phyloP scores from a whole-genome alignment of 1,140 invertebrate genomes.

The Leucophenga varia region DNA sequence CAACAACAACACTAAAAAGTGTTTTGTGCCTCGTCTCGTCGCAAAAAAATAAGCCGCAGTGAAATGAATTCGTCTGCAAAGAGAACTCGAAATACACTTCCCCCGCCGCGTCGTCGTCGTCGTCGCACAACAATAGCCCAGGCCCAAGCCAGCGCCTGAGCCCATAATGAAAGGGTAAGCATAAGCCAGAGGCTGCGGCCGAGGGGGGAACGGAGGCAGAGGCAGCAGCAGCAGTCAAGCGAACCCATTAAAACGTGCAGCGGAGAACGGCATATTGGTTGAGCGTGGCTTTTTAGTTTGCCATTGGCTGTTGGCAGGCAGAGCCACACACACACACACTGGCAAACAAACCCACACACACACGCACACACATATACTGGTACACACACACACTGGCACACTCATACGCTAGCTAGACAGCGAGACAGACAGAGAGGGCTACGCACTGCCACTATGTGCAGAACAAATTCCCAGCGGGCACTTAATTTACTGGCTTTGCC shows the following conservation, averaged over 20 bases:
- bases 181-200: slow-evolving; percentile 10
- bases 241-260: too few relatives aligned
- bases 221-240: slow-evolving; percentile 12
- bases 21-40: slow-evolving; percentile 15
- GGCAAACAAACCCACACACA: slow-evolving; percentile 6
- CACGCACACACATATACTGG: slow-evolving; percentile 23
- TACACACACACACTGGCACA: too few relatives aligned
- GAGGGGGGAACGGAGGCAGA: not conserved
- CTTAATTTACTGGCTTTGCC: slow-evolving; percentile 53
- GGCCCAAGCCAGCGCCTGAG: slow-evolving; percentile 11
- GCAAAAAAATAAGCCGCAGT: slow-evolving; percentile 15
- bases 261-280: too few relatives aligned
- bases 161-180: slow-evolving; percentile 47
- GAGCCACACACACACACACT: not conserved
- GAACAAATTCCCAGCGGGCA: slow-evolving; percentile 44
- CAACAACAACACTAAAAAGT: slow-evolving; percentile 16
- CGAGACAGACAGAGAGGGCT: too few relatives aligned
- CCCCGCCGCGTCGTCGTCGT: too few relatives aligned
- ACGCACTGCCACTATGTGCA: too few relatives aligned
- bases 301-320: too few relatives aligned
- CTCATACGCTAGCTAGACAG: too few relatives aligned
- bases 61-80: slow-evolving; percentile 37
- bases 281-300: too few relatives aligned
- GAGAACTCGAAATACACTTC: too few relatives aligned
- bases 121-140: slow-evolving; percentile 13